These are phyloP conservation scores for Leptinotarsa undecemlineata DNA, from an alignment of 1,140 invertebrate species.

Conservation along the genomic window DNA sequence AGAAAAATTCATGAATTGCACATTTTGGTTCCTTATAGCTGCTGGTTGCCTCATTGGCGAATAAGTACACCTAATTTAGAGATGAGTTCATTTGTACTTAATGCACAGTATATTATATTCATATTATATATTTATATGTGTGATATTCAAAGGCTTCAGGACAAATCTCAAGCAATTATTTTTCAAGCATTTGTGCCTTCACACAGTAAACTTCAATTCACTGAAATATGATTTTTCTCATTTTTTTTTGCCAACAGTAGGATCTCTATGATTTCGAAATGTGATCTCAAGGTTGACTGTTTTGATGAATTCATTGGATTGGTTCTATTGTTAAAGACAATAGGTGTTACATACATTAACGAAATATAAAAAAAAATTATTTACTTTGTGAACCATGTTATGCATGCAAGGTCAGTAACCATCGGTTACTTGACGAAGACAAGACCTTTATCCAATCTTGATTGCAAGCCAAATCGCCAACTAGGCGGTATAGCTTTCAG, in stretches of 20 bases:
- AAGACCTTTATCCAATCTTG: too few relatives aligned
- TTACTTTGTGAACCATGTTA: too few relatives aligned
- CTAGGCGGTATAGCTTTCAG: too few relatives aligned
- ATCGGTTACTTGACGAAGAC: too few relatives aligned
- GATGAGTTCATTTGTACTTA: not conserved
- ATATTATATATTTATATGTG: constrained; percentile 23
- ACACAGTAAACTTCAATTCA: constrained; percentile 21
- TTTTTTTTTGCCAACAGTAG: constrained; percentile 7
- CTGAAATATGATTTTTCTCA: constrained; percentile 12
- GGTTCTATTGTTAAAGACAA: not conserved
- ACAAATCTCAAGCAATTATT: constrained; percentile 34
- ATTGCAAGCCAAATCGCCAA: too few relatives aligned
- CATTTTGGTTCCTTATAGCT: too few relatives aligned
- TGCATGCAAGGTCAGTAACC: too few relatives aligned
- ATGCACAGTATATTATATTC: not conserved
- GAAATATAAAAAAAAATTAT: too few relatives aligned
- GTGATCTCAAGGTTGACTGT: constrained; percentile 15
- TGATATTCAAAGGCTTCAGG: constrained; percentile 39
- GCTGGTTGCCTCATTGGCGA: too few relatives aligned
- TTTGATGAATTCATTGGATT: not conserved
- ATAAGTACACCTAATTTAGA: not conserved
- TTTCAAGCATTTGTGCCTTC: constrained; percentile 43
- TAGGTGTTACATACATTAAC: not conserved
- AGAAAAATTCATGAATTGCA: too few relatives aligned
- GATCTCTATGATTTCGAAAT: not conserved